Evolutionary conservation across 2,888 invertebrate species (phyloP).

Genomic region (Helobdella robusta): DNA sequence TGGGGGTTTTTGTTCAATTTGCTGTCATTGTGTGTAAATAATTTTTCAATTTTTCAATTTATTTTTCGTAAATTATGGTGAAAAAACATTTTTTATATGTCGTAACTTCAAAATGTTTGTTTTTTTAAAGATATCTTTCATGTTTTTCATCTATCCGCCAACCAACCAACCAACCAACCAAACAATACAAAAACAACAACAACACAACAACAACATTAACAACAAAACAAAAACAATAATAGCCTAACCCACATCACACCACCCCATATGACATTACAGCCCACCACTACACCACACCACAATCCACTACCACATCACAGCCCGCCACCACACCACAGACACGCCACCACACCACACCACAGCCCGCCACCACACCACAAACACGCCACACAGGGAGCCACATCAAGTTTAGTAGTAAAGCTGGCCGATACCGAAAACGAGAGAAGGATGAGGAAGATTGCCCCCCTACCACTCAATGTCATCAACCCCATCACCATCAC

Average conservation of each 20-base stretch:
- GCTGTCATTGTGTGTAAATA: no score
- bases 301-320: no score
- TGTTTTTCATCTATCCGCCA: constrained; percentile 1
- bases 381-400: constrained; percentile 64
- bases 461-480: constrained; percentile 22
- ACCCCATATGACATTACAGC: no score
- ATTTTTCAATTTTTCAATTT: no score
- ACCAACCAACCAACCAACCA: neutral
- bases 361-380: neutral
- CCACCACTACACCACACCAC: no score
- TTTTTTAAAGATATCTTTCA: no score
- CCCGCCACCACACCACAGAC: no score
- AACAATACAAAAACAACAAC: neutral
- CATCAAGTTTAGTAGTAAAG: constrained; percentile 96
- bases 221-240: neutral
- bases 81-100: no score
- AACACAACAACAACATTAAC: neutral
- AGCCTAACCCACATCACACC: neutral
- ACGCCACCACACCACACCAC: neutral
- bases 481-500: constrained; percentile 28
- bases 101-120: no score
- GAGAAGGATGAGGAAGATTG: constrained; percentile 63
- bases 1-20: no score
- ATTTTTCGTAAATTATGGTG: no score
- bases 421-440: constrained; percentile 99